phyloP scores from a whole-genome alignment of 2,888 invertebrate species.

The Listrodromus nycthemerus region DNA sequence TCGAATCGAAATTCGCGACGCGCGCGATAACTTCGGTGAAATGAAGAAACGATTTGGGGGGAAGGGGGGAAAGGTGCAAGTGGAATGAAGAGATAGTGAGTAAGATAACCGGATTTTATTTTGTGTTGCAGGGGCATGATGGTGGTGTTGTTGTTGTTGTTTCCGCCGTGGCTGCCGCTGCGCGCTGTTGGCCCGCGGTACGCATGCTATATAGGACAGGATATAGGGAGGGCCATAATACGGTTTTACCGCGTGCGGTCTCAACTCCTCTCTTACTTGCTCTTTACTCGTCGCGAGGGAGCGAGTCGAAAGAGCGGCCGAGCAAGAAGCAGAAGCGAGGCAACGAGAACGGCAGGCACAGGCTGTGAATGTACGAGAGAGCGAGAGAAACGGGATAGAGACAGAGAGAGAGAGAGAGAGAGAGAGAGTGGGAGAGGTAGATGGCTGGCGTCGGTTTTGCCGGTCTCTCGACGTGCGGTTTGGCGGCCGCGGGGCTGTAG shows the following conservation, averaged over 20 bases:
- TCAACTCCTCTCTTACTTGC: constrained; percentile 56
- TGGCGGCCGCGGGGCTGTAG: constrained; percentile 63
- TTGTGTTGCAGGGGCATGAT: constrained; percentile 64
- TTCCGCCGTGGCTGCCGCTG: constrained; percentile 43
- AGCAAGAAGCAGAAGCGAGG: constrained; percentile 56
- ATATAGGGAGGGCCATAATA: constrained; percentile 80
- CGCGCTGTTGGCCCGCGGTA: constrained; percentile 14
- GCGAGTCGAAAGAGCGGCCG: constrained; percentile 53
- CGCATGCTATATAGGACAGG: constrained; percentile 68
- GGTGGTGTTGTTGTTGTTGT: constrained; percentile 63
- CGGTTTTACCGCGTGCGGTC: constrained; percentile 78
- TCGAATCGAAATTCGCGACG: constrained; percentile 55
- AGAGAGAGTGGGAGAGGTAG: constrained; percentile 34
- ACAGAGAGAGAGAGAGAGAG: constrained; percentile 20
- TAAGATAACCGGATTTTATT: constrained; percentile 72
- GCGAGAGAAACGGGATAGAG: constrained; percentile 54
- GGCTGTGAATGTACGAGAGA: constrained; percentile 6
- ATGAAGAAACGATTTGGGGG: neutral
- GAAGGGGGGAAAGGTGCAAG: neutral
- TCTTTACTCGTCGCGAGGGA: constrained; percentile 20
- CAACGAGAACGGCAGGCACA: constrained; percentile 64
- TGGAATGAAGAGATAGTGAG: constrained; percentile 18
- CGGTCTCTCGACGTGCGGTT: constrained; percentile 71
- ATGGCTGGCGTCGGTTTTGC: constrained; percentile 74
- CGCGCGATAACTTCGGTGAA: constrained; percentile 57